phyloP scores from a whole-genome alignment of 2,113 vertebrate species.

The Corythaeola cristata region DNA sequence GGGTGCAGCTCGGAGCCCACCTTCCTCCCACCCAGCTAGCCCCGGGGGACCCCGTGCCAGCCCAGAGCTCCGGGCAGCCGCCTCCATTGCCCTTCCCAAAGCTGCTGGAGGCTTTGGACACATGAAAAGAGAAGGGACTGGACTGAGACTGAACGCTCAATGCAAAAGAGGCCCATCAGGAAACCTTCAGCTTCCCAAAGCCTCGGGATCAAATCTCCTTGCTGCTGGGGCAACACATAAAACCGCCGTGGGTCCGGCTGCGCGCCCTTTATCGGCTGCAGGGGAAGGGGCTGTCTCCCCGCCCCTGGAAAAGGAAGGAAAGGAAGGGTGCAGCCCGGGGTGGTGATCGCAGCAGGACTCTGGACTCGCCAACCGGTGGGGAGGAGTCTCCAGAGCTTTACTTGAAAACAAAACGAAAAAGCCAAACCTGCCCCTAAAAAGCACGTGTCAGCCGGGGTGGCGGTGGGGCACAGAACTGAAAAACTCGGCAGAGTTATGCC shows the following conservation, averaged over 20 bases:
- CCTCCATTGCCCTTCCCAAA: background rate
- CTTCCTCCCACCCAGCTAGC: too few species aligned
- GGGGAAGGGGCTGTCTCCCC: background rate
- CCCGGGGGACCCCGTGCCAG: background rate
- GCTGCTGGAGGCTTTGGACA: background rate
- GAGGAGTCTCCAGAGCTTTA: background rate
- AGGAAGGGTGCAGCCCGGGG: background rate
- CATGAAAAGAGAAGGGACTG: background rate
- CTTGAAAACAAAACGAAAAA: background rate
- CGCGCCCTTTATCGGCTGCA: background rate
- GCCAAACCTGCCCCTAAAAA: accelerated
- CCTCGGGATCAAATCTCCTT: background rate
- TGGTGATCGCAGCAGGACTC: background rate
- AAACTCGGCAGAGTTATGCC: background rate
- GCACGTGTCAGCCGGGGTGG: accelerated
- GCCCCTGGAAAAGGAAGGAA: background rate
- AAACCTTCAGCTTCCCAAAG: background rate
- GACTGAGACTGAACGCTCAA: background rate
- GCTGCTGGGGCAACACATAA: background rate
- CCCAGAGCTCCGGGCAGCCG: accelerated
- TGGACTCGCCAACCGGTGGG: background rate
- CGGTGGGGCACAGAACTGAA: accelerated
- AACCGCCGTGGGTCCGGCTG: accelerated
- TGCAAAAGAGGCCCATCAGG: background rate
- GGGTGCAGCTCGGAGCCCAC: background rate